Base-by-base conservation (phyloP, 2,113 vertebrate species). In the Triplophysa tibetana region DNA sequence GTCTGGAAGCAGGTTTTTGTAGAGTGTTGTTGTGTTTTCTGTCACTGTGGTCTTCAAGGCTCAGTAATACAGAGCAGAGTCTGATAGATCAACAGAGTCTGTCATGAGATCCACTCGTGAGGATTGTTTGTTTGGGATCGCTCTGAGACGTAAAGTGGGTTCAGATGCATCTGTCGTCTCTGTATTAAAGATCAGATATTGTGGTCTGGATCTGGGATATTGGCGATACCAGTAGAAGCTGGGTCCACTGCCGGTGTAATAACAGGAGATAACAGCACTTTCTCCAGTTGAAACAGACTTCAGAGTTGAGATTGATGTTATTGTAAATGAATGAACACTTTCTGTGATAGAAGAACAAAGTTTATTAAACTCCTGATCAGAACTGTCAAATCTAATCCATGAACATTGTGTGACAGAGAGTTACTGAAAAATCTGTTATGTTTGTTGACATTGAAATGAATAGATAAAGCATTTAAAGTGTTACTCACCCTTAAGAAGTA, bases 31-130 rank as follows among this genome's bases (percentile, higher is more conserved):
- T 19, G 76, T 64, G 43, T 45, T 75, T 70, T 19, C 64, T 56
- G 41, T 58, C 23, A 82, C 81, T 81, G 81, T 82, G 77, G 77
- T 73, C 56, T 69, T 17, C 78, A 85, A 29, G n/a, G 79, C 75
- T 67, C 82, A 83, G 67, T 82, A 82, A 48, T 86, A 83, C 26
- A 81, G 23, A 2, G 79, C 84, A 41, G 79, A 72, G 26, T 82
- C 82, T 80, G 24, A 48, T 50, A 70, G 23, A 64, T 65, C 24
- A 41, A 45, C 72, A 61, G 66, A 54, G 23, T 29, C 26, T 29
- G 3, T 29, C 26, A 29, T 29, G 73, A 78, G 60, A 83, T 81
- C 14, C 38, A 76, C 38, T 12, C 0, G 50, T 23, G 50, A 38
- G 45, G 52, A 24, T 12, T 45, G 43, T 45, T 45, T 45, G 9